Conservation (phyloP, 37 sponge, comb jelly and placozoan genomes). For the Haliclona indistincta region DNA sequence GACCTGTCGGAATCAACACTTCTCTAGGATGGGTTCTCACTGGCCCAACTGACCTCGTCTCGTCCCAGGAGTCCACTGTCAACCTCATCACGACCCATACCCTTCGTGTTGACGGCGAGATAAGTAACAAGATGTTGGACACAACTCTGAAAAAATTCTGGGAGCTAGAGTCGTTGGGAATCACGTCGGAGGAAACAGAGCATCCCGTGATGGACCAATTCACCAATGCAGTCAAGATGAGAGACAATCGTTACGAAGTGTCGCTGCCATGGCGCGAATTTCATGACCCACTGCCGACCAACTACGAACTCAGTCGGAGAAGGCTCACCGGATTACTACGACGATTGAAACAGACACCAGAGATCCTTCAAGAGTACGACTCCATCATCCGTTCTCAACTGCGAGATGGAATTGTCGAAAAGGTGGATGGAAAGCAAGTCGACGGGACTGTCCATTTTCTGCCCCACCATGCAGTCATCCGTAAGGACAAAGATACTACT, state of each 20-base stretch:
- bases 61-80: neutral
- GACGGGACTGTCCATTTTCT: neutral
- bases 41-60: slow-evolving; percentile 3
- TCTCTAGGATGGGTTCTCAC: slow-evolving; percentile 16
- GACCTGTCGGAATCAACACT: slow-evolving; percentile 11
- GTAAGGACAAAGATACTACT: too few relatives aligned
- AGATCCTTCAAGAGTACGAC: slow-evolving; percentile 27
- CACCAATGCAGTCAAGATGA: slow-evolving; percentile 1
- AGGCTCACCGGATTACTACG: slow-evolving; percentile 26
- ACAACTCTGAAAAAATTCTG: slow-evolving; percentile 21
- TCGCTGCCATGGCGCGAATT: slow-evolving; percentile 35
- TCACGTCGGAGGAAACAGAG: neutral
- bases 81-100: slow-evolving; percentile 19
- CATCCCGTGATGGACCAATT: slow-evolving; percentile 10
- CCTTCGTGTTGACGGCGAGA: neutral
- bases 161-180: slow-evolving; percentile 42
- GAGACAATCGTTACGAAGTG: slow-evolving; percentile 13
- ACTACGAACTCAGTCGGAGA: slow-evolving; percentile 30
- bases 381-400: slow-evolving; percentile 30
- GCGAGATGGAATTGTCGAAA: slow-evolving; percentile 23
- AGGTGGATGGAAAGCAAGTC: slow-evolving; percentile 17
- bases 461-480: too few relatives aligned
- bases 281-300: slow-evolving; percentile 33
- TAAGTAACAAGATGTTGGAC: slow-evolving; percentile 11
- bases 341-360: slow-evolving; percentile 23